phyloP scores from a whole-genome alignment of 1,140 invertebrate genomes.

The Thalassaphorura encarpata region DNA sequence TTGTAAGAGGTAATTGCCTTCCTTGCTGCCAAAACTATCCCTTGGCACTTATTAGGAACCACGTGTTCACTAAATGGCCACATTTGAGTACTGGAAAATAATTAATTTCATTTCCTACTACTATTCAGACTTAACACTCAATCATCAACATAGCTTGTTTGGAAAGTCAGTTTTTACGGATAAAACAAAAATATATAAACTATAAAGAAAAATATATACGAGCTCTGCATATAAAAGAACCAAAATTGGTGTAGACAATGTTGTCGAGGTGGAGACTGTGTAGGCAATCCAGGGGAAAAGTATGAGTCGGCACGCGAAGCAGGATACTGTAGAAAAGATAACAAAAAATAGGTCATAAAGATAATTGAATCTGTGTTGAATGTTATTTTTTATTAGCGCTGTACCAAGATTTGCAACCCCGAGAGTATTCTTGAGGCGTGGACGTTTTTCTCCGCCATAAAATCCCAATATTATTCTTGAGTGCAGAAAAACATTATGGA shows the following conservation, averaged over 20 bases:
- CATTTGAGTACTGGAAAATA: no score
- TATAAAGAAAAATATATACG: slow-evolving; percentile 7
- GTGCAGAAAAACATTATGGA: slow-evolving; percentile 9
- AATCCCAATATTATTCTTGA: slow-evolving; percentile 1
- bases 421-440: neutral
- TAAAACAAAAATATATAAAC: slow-evolving; percentile 5
- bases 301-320: slow-evolving; percentile 3
- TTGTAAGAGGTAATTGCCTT: no score
- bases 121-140: no score
- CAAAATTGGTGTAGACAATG: neutral
- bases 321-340: neutral
- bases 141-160: neutral
- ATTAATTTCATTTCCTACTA: no score
- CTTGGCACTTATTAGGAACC: no score
- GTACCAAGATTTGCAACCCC: slow-evolving; percentile 5
- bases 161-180: slow-evolving; percentile 3
- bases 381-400: neutral
- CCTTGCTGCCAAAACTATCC: no score
- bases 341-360: neutral
- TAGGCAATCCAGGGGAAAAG: slow-evolving; percentile 8
- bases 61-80: no score
- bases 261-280: neutral
- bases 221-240: slow-evolving; percentile 1
- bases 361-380: neutral
- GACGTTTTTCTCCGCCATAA: neutral